Percentiles rank a stretch among this genome's conserved stretches.
These are phyloP conservation scores for Microcebus murinus DNA, from an alignment of 2,113 vertebrate species.

Conservation along the genomic window DNA sequence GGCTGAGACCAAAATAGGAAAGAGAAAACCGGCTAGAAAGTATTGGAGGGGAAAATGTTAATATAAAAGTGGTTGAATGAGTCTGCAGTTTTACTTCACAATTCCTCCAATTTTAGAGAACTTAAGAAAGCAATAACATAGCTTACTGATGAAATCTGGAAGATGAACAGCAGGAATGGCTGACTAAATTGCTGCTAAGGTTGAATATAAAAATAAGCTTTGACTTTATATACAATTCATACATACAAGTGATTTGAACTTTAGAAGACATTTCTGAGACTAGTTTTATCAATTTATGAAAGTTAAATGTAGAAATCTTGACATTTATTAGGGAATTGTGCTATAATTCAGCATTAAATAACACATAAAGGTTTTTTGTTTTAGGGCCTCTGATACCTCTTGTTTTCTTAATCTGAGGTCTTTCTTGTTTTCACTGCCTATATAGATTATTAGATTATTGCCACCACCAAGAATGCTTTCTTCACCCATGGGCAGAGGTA, in stretches of 20 bases:
- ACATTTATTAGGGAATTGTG: neutral
- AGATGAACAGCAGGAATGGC: conserved; percentile 1
- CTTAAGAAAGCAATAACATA: conserved; percentile 28
- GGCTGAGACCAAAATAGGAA: conserved; percentile 19
- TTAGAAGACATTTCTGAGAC: conserved; percentile 29
- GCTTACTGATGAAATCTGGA: conserved; percentile 34
- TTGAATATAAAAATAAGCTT: conserved; percentile 12
- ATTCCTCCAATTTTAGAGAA: conserved; percentile 62
- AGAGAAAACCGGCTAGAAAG: conserved; percentile 39
- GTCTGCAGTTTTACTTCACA: conserved; percentile 71
- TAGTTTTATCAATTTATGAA: neutral
- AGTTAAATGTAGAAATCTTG: conserved; percentile 32
- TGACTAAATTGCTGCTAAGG: neutral
- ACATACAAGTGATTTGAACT: neutral
- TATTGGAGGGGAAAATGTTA: neutral
- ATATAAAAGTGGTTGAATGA: conserved; percentile 59
- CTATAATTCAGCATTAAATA: neutral
- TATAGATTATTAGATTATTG: neutral
- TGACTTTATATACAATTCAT: neutral
- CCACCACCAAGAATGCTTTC: neutral
- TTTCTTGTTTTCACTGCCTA: conserved; percentile 19
- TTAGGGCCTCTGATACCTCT: neutral
- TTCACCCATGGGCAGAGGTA: neutral
- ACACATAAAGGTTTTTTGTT: neutral
- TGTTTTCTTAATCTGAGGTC: neutral